Conservation (phyloP, 2,797 vertebrate genomes). For the Cuniculus paca region DNA sequence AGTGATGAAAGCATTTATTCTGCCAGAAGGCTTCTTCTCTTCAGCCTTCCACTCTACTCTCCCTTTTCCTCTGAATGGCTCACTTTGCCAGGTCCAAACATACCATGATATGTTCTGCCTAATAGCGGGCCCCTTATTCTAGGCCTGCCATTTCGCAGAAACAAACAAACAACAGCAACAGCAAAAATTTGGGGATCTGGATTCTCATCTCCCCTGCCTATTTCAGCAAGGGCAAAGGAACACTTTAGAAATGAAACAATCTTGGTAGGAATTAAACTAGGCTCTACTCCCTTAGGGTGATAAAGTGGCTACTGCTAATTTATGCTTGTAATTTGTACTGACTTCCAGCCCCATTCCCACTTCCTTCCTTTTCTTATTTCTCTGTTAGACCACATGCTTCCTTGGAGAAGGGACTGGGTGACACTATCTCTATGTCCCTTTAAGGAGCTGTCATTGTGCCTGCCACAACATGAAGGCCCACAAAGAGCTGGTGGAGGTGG, state of each 20-base stretch:
- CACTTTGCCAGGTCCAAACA: neutral
- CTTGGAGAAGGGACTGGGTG: neutral
- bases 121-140: neutral
- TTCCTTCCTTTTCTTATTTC: neutral
- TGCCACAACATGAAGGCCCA: neutral
- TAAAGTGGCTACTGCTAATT: neutral
- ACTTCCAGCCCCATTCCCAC: neutral
- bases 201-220: neutral
- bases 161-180: neutral
- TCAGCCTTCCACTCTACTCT: neutral
- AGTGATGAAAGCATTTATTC: neutral
- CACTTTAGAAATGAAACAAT: slow-evolving; percentile 27
- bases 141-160: neutral
- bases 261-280: neutral
- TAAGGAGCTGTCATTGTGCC: no score
- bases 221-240: neutral
- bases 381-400: neutral
- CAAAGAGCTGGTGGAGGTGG: neutral
- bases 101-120: neutral
- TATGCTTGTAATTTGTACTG: neutral
- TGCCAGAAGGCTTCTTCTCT: neutral
- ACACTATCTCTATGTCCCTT: neutral
- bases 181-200: neutral
- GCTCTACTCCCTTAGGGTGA: neutral
- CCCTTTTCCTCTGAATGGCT: neutral